A percentile compares a stretch with the other conserved stretches of the same genome.
These are phyloP conservation scores for Tachysurus fulvidraco DNA, from an alignment of 2,113 vertebrate species.

Conservation along the genomic window DNA sequence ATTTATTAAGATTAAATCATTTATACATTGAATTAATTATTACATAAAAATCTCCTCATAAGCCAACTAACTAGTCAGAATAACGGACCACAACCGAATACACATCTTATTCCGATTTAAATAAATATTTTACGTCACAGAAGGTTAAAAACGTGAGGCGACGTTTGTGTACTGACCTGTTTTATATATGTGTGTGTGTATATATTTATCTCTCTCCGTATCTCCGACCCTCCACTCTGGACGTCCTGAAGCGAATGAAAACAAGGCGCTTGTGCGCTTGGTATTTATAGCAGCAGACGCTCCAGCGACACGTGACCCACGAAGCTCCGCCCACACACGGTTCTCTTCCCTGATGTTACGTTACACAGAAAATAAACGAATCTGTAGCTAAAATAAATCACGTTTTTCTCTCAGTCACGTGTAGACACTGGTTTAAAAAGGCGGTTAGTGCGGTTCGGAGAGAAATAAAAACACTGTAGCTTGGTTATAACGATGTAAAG, in stretches of 20 bases:
- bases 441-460: too few relatives aligned
- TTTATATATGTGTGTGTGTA: rapidly evolving
- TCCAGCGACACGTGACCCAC: neutral
- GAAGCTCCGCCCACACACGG: neutral
- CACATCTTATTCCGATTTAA: neutral
- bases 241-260: slow-evolving; percentile 31
- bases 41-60: neutral
- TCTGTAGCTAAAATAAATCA: too few relatives aligned
- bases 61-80: neutral
- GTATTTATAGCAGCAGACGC: slow-evolving; percentile 39
- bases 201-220: rapidly evolving
- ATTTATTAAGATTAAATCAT: too few relatives aligned
- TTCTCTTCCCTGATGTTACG: neutral
- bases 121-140: neutral
- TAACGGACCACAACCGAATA: too few relatives aligned
- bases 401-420: too few relatives aligned
- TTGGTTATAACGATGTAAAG: too few relatives aligned
- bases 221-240: too few relatives aligned
- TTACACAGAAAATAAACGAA: neutral
- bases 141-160: neutral
- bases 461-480: too few relatives aligned
- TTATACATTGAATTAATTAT: neutral
- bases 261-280: neutral
- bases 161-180: neutral
- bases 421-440: too few relatives aligned